A percentile compares a stretch with the other conserved stretches of the same genome.
Conservation (phyloP, 2,888 invertebrate genomes). For the Morinoia aosen region DNA sequence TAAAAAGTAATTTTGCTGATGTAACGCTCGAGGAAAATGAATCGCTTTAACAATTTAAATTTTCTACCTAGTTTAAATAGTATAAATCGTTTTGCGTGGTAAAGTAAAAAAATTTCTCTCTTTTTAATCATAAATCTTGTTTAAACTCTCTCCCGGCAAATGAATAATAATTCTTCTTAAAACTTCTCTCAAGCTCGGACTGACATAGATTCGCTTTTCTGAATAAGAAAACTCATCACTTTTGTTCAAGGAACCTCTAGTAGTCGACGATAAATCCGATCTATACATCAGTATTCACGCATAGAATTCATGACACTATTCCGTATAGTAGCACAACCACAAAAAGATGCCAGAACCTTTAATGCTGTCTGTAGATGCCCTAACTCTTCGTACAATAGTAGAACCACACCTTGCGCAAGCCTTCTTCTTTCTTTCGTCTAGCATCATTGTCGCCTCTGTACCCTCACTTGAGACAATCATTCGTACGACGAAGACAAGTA, state of each 20-base stretch:
- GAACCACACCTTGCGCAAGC: neutral
- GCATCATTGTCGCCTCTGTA: neutral
- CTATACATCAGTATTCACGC: neutral
- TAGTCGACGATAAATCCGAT: neutral
- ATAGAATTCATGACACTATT: neutral
- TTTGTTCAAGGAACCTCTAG: neutral
- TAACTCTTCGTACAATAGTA: neutral
- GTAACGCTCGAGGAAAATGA: too few relatives aligned
- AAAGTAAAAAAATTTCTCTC: too few relatives aligned
- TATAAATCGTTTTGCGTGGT: too few relatives aligned
- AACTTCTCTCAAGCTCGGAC: too few relatives aligned
- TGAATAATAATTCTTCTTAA: too few relatives aligned
- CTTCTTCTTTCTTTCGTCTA: neutral
- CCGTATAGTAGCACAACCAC: neutral
- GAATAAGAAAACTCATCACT: neutral
- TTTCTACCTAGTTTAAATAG: too few relatives aligned
- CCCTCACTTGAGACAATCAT: constrained; percentile 10
- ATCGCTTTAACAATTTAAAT: too few relatives aligned
- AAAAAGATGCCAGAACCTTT: neutral
- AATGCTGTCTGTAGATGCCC: neutral
- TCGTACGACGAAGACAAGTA: neutral
- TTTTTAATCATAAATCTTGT: too few relatives aligned
- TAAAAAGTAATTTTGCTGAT: too few relatives aligned
- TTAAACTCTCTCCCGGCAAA: too few relatives aligned
- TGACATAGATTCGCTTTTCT: neutral